A percentile compares a stretch with the other conserved stretches of the same genome.
These are phyloP conservation scores for Myotis brandtii DNA, from an alignment of 2,113 vertebrate species.

Conservation along the genomic window DNA sequence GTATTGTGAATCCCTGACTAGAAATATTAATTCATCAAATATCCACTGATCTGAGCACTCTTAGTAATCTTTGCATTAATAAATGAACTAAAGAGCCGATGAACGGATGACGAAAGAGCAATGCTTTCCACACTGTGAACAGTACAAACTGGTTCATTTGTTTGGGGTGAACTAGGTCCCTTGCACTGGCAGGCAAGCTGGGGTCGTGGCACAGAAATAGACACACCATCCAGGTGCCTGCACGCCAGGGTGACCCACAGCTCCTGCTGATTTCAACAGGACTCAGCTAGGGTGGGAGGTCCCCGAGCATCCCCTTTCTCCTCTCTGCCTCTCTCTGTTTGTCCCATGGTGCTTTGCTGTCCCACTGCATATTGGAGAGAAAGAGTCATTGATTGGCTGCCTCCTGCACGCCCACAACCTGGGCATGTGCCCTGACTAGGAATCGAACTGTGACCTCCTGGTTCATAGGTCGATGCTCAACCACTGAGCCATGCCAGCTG, in stretches of 20 bases:
- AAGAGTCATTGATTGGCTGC: no score
- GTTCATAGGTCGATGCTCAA: no score
- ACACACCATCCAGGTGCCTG: no score
- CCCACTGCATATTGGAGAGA: no score
- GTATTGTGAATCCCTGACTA: neutral
- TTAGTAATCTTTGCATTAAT: neutral
- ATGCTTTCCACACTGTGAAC: neutral
- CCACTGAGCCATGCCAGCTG: no score
- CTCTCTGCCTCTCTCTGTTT: neutral
- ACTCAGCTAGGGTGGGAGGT: no score
- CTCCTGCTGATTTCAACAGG: neutral
- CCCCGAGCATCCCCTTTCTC: neutral
- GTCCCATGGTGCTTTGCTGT: neutral
- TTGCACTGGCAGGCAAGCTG: neutral
- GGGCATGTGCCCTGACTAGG: no score
- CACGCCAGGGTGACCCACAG: neutral
- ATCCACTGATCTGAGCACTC: neutral
- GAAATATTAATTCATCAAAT: slow-evolving; percentile 1
- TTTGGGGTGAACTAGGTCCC: neutral
- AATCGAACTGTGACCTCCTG: no score
- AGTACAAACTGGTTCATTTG: neutral
- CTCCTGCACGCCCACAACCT: no score
- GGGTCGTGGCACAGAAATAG: neutral
- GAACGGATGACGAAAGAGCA: neutral
- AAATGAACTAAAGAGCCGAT: neutral